Conservation (phyloP, 1,140 invertebrate species). For the Pogonognathellus flavescens region DNA sequence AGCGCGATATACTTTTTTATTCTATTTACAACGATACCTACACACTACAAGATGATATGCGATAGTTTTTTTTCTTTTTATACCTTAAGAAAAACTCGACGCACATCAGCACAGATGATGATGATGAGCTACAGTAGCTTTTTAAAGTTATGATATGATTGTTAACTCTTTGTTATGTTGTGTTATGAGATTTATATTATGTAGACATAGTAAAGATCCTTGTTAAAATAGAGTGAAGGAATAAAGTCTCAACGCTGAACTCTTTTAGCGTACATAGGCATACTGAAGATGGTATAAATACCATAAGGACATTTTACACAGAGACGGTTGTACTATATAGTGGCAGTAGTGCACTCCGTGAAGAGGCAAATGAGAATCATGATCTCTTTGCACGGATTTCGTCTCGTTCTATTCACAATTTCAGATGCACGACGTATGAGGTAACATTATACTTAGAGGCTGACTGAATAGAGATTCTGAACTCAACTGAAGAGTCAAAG, state of each 20-base stretch:
- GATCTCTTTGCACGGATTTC: conserved; percentile 51
- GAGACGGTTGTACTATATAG: not conserved
- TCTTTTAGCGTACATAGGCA: no score
- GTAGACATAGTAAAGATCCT: no score
- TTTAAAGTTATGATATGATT: conserved; percentile 19
- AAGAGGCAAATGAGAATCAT: conserved; percentile 46
- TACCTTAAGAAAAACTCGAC: not conserved
- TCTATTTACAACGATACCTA: conserved; percentile 10
- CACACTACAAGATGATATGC: not conserved
- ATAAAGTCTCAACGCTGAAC: no score
- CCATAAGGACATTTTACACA: not conserved
- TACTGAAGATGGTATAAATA: no score
- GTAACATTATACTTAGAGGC: conserved; percentile 1
- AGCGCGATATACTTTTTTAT: conserved; percentile 14
- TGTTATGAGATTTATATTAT: not conserved
- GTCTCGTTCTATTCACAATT: conserved; percentile 29
- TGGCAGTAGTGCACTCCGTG: not conserved
- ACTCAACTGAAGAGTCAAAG: not conserved
- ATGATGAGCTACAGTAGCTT: conserved; percentile 17
- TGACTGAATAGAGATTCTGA: not conserved
- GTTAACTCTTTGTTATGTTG: not conserved
- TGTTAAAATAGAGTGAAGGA: no score
- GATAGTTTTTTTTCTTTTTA: not conserved
- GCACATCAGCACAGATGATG: not conserved
- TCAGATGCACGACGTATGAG: conserved; percentile 38